These are phyloP conservation scores for Chrysina gloriosa DNA, from an alignment of 2,888 invertebrate genomes.

Conservation along the genomic window DNA sequence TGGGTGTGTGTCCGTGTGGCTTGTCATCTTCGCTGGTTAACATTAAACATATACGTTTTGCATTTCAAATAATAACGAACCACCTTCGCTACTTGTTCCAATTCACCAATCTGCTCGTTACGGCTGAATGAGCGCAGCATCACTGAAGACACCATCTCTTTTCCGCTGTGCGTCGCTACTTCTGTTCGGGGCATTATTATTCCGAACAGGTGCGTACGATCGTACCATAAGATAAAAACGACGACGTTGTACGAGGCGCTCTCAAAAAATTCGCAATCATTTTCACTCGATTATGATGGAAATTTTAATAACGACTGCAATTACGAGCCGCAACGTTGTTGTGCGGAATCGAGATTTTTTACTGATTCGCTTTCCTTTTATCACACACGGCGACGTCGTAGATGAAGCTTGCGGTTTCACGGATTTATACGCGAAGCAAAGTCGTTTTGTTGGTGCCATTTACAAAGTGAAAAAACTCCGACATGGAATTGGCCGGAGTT, in stretches of 20 bases:
- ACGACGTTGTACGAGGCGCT: neutral
- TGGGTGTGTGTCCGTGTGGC: slow-evolving; percentile 53
- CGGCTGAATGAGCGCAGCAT: slow-evolving; percentile 48
- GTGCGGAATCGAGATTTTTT: neutral
- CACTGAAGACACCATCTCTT: no score
- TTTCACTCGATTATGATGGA: slow-evolving; percentile 4
- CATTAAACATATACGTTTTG: slow-evolving; percentile 59
- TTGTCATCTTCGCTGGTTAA: slow-evolving; percentile 55
- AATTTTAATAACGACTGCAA: neutral
- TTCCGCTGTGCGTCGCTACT: neutral
- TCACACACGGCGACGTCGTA: neutral
- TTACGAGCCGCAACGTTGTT: neutral
- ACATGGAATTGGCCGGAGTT: neutral
- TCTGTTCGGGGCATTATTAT: neutral
- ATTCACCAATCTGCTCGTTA: slow-evolving; percentile 54
- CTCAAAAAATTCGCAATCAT: neutral
- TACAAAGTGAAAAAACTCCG: neutral
- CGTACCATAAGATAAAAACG: neutral
- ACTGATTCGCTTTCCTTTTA: neutral
- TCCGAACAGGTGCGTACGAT: neutral
- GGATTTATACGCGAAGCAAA: neutral
- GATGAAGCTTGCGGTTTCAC: slow-evolving; percentile 9
- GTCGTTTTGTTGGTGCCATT: neutral
- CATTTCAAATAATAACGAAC: slow-evolving; percentile 58
- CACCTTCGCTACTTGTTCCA: slow-evolving; percentile 57